Evolutionary conservation across 53 echinoderm and acorn worm genomes (phyloP), one percentile per base, ranked within the genome.

Genomic region (Paelopatides confundens): DNA sequence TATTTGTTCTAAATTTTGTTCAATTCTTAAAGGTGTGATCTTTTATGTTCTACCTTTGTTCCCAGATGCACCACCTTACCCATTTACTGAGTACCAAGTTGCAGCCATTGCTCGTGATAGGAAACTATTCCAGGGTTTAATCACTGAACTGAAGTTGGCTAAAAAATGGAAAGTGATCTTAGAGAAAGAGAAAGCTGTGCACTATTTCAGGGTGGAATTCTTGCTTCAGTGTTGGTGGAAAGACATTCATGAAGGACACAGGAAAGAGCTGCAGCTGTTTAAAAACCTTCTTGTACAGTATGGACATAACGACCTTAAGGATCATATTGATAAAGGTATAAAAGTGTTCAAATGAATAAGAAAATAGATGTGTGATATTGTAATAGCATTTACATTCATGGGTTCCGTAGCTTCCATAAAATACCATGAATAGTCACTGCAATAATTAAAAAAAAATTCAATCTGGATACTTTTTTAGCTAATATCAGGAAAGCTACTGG

Each of bases 301-400:
- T 31, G 35, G 67, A 28, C 29, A 11, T 12, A 11, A 67, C 5
- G 67, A 67, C 31, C 28, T 67, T 27, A 35, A 1, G 74, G 71
- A 87, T 35, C 23, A 87, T 67, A 71, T 11, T 39, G 82, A 71
- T 2, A 82, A 91, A 4, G 82, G 71, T n/a, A 54, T 5, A 43
- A 43, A 10, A 43, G 43, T 43, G 43, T 1, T 43, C 1, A 43
- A 10, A 43, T 43, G 9, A 43, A 43, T 43, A 8, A 43, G 1
- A 43, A n/a, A n/a, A n/a, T n/a, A n/a, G n/a, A n/a, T n/a, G n/a
- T n/a, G n/a, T n/a, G n/a, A n/a, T n/a, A n/a, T n/a, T n/a, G n/a
- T n/a, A n/a, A n/a, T n/a, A n/a, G n/a, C n/a, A n/a, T n/a, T n/a
- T n/a, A n/a, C n/a, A n/a, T n/a, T n/a, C n/a, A n/a, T n/a, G n/a